These are phyloP conservation scores for Trichoplusia ni DNA, from an alignment of 1,140 invertebrate species.

Conservation along the genomic window DNA sequence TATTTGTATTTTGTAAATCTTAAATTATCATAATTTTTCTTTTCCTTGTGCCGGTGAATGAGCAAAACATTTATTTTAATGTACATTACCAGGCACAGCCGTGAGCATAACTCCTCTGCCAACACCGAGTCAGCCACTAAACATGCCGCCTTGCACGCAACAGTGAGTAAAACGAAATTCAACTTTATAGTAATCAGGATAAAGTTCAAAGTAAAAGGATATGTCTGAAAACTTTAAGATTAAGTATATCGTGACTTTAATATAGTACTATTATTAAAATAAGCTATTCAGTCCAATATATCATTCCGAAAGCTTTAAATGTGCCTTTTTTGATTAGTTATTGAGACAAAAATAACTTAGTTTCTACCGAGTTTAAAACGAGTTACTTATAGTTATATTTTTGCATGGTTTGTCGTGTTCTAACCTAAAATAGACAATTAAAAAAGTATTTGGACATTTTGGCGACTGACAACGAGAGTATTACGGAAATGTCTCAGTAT, in stretches of 20 bases:
- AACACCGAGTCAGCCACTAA: conserved; percentile 50
- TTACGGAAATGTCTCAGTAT: conserved; percentile 66
- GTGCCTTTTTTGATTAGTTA: conserved; percentile 47
- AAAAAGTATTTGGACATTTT: conserved; percentile 81
- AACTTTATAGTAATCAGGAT: neutral
- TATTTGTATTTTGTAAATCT: too few relatives aligned
- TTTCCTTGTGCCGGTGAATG: too few relatives aligned
- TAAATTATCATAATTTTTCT: too few relatives aligned
- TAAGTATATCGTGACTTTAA: too few relatives aligned
- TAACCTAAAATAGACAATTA: conserved; percentile 70
- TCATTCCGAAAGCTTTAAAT: conserved; percentile 38
- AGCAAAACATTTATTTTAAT: too few relatives aligned
- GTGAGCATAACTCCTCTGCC: conserved; percentile 68
- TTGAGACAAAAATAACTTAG: conserved; percentile 44
- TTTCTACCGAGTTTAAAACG: conserved; percentile 33
- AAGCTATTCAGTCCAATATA: neutral
- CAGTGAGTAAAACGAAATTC: conserved; percentile 66
- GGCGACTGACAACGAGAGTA: conserved; percentile 70
- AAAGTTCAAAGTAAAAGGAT: neutral
- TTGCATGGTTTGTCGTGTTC: conserved; percentile 78
- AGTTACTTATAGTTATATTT: conserved; percentile 67
- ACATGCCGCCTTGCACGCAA: conserved; percentile 61
- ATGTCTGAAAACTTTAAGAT: too few relatives aligned
- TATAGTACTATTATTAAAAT: neutral
- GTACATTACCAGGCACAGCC: conserved; percentile 71